Percentiles rank a stretch among this genome's conserved stretches.
These are phyloP conservation scores for Drosophila watanabei DNA, from an alignment of 1,140 invertebrate species.

Conservation along the genomic window DNA sequence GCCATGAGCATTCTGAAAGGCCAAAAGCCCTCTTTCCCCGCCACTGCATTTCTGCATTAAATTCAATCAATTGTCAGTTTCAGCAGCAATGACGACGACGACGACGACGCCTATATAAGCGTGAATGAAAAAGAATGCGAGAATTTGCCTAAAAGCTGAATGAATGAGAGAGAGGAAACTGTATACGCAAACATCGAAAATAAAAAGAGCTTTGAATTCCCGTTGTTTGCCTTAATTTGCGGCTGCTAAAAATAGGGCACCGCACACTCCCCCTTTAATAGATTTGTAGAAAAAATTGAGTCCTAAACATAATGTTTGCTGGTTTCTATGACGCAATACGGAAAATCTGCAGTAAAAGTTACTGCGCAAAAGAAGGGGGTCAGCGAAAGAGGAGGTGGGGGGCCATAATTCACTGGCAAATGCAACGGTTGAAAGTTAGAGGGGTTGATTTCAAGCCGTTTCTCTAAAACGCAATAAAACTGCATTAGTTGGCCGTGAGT, in stretches of 20 bases:
- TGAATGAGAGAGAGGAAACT: slow-evolving; percentile 49
- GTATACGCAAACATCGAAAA: slow-evolving; percentile 43
- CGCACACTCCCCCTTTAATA: slow-evolving; percentile 14
- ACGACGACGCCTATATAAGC: slow-evolving; percentile 17
- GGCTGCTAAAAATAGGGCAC: slow-evolving; percentile 49
- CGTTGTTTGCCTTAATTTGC: slow-evolving; percentile 21
- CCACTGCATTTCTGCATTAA: slow-evolving; percentile 10
- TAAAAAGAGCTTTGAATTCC: slow-evolving; percentile 37
- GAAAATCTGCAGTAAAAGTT: slow-evolving; percentile 74
- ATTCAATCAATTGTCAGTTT: slow-evolving; percentile 31
- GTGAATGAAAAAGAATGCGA: slow-evolving; percentile 25
- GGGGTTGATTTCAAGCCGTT: slow-evolving; percentile 62
- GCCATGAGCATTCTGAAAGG: neutral
- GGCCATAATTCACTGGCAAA: slow-evolving; percentile 41
- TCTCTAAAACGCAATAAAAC: slow-evolving; percentile 79
- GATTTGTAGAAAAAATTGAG: slow-evolving; percentile 5
- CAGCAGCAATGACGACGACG: slow-evolving; percentile 21
- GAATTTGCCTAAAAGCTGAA: slow-evolving; percentile 25
- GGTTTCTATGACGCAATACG: slow-evolving; percentile 69
- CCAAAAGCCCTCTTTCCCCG: neutral
- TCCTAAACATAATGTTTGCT: slow-evolving; percentile 23
- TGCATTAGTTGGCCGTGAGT: slow-evolving; percentile 63
- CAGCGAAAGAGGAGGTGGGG: slow-evolving; percentile 24
- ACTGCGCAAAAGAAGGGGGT: slow-evolving; percentile 67
- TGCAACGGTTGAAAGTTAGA: slow-evolving; percentile 45